Evolutionary conservation across 53 echinoderm and acorn worm genomes (phyloP).

Genomic region (Apostichopus leukothele): DNA sequence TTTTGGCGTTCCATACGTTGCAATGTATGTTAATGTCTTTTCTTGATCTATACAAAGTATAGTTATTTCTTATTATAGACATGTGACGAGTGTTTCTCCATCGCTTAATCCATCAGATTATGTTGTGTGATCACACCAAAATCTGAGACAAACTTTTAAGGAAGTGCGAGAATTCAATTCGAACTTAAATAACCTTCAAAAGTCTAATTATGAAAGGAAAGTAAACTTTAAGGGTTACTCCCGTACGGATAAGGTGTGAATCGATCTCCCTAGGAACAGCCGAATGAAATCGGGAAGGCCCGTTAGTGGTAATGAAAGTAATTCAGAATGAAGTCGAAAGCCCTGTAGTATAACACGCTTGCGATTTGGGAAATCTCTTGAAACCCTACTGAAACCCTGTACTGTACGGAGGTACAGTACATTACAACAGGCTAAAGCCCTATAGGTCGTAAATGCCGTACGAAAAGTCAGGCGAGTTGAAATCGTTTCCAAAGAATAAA

Average conservation of each 20-base stretch:
- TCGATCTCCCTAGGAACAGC: neutral
- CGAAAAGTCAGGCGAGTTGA: neutral
- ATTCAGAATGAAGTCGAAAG: neutral
- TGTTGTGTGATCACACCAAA: neutral
- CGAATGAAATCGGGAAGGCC: neutral
- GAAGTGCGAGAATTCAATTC: neutral
- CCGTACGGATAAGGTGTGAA: slow-evolving; percentile 10
- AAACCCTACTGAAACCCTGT: too few species aligned
- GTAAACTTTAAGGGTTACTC: neutral
- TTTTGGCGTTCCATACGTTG: too few species aligned
- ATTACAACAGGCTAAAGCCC: neutral
- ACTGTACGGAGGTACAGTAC: too few species aligned
- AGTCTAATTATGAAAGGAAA: neutral
- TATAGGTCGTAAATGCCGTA: neutral
- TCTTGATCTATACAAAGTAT: too few species aligned
- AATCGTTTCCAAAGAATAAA: neutral
- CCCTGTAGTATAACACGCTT: neutral
- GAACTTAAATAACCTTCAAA: neutral
- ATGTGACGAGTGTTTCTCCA: neutral
- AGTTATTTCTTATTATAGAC: too few species aligned
- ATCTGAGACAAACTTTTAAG: neutral
- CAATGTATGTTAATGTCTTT: too few species aligned
- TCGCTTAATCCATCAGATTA: neutral
- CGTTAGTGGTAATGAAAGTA: neutral
- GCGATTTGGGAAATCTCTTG: neutral